Percentiles rank a stretch among this genome's conserved stretches.
Evolutionary conservation across 35 echinoderm and acorn worm genomes (phyloP).

Genomic region (Anneissia japonica): DNA sequence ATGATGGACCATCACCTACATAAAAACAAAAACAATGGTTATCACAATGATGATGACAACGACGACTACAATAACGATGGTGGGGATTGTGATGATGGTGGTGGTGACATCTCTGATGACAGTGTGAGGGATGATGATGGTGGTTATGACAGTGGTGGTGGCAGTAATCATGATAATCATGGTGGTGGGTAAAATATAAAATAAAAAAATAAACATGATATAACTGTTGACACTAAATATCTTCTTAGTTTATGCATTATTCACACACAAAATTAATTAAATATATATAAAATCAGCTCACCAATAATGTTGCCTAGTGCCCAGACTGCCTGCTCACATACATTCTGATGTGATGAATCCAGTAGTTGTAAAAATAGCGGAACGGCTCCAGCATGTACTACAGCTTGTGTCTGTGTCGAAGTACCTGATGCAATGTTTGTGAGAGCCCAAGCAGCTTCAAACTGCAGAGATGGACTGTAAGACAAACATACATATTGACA

Average conservation of each 20-base stretch:
- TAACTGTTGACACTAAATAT: no score
- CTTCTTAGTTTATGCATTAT: no score
- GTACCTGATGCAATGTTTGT: constrained; percentile 99
- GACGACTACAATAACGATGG: no score
- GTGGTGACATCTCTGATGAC: background rate
- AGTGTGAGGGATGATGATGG: background rate
- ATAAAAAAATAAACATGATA: no score
- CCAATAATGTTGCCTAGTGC: constrained; percentile 98
- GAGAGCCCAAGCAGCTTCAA: constrained; percentile 98
- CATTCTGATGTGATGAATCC: constrained; percentile 75
- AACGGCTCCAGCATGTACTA: constrained; percentile 79
- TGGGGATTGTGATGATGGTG: no score
- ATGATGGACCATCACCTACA: constrained; percentile 87
- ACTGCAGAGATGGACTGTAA: constrained; percentile 80
- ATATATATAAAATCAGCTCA: constrained; percentile 39
- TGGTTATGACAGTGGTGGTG: background rate
- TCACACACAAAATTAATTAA: no score
- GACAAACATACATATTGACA: no score
- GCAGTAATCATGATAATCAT: no score
- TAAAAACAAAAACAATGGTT: background rate
- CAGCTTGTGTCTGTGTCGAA: constrained; percentile 82
- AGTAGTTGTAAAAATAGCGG: constrained; percentile 75
- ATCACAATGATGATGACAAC: no score
- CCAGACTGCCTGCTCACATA: constrained; percentile 99
- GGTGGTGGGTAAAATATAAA: no score